Percentiles rank a stretch among this genome's conserved stretches.
phyloP scores from a whole-genome alignment of 2,888 invertebrate genomes.

The Leptopterna dolabrata region DNA sequence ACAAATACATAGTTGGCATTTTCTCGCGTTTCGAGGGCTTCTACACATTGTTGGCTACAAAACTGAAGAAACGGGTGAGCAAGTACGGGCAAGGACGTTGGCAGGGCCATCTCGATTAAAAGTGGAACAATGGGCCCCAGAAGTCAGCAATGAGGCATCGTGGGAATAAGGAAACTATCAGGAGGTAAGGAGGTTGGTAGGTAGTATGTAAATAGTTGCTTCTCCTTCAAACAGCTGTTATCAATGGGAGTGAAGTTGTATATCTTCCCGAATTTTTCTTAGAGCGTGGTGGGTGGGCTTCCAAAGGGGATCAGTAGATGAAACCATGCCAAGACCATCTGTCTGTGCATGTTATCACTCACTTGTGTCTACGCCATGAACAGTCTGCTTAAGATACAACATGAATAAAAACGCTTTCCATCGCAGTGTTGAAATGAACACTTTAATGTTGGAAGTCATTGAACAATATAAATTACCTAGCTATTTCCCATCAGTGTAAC shows the following conservation, averaged over 20 bases:
- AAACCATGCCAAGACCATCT: background rate
- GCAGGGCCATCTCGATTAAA: slow-evolving; percentile 43
- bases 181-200: slow-evolving; percentile 30
- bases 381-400: too few species aligned
- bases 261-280: background rate
- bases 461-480: too few species aligned
- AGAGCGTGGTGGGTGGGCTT: background rate
- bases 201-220: slow-evolving; percentile 45
- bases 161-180: slow-evolving; percentile 36
- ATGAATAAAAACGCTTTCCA: too few species aligned
- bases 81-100: slow-evolving; percentile 46
- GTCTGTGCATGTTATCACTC: too few species aligned
- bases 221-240: slow-evolving; percentile 37
- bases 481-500: too few species aligned
- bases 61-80: background rate
- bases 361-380: too few species aligned
- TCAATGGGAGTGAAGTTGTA: background rate
- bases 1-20: slow-evolving; percentile 10
- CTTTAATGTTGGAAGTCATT: too few species aligned
- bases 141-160: background rate
- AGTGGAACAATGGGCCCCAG: slow-evolving; percentile 35
- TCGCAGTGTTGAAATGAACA: too few species aligned
- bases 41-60: background rate
- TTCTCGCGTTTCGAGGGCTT: slow-evolving; percentile 21
- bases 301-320: background rate